Base-by-base conservation (phyloP, 2,113 vertebrate species). In the Alethe castanea region DNA sequence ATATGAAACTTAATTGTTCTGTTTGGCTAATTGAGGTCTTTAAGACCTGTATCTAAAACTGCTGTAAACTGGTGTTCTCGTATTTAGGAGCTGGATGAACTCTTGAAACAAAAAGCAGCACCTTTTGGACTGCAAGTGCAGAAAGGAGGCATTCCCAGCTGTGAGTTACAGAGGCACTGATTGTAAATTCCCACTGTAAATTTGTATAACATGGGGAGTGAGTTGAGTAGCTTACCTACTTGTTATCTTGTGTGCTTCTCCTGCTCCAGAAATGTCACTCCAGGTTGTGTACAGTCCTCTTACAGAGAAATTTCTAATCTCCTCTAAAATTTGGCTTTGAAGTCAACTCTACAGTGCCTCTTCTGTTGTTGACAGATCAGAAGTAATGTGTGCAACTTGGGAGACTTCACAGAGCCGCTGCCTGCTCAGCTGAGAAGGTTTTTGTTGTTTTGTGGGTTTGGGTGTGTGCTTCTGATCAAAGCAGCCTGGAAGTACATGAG, bases 201-300 rank as follows among this genome's bases (percentile, higher is more conserved):
- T 70, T 76, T 52, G 54, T 66, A 14, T 53, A 26, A 78, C 50
- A 19, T 8, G 72, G 48, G 45, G 53, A 83, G 31, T 38, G 60
- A 88, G 33, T 70, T 92, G 86, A 74, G 40, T 29, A 71, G 72
- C 57, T 95, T 78, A 78, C 47, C 65, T 82, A 3, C 61, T 76
- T 86, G 72, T 81, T 59, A 48, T 33, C 42, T 45, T 36, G 12
- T 45, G 8, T 84, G 67, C 67, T 72, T 47, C n/a, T 77, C 12
- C 48, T 94, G 91, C 77, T 91, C 77, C 92, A 57, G 81, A 95
- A 91, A 81, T 36, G 81, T 84, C 91, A 82, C n/a, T 52, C 65
- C 25, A 33, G 50, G 18, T 47, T 78, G 83, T 45, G 36, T 61
- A 45, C 33, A 64, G 44, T 53, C 29, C 19, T 81, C 38, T 86